Evolutionary conservation across 1,140 invertebrate genomes (phyloP).

Genomic region (Scylla paramamosain): DNA sequence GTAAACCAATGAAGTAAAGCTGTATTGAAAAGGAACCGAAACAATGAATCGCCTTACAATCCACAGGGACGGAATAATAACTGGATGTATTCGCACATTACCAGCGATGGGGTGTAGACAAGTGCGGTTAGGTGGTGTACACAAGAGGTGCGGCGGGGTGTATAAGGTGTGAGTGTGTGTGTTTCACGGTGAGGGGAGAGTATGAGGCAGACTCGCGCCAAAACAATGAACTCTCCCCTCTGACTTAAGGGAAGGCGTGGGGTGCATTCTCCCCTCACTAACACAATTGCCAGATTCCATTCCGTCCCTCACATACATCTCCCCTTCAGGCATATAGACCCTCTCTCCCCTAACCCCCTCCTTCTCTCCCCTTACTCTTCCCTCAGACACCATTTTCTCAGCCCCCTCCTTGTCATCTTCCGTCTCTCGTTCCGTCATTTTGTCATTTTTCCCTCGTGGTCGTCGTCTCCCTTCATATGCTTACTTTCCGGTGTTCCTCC

Average conservation of each 20-base stretch:
- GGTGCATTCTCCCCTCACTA: background rate
- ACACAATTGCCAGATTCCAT: background rate
- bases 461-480: background rate
- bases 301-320: background rate
- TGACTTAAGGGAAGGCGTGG: background rate
- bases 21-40: too few relatives aligned
- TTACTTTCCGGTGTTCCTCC: background rate
- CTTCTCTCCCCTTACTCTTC: background rate
- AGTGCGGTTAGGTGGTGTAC: too few relatives aligned
- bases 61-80: too few relatives aligned
- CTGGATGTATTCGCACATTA: too few relatives aligned
- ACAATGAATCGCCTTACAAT: too few relatives aligned
- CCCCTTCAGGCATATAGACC: background rate
- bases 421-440: background rate
- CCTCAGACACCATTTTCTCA: background rate
- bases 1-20: too few relatives aligned
- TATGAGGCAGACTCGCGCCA: background rate
- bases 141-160: too few relatives aligned
- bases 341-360: background rate
- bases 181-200: background rate
- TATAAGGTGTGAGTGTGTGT: too few relatives aligned
- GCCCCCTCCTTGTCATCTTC: background rate
- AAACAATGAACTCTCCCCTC: constrained; percentile 12
- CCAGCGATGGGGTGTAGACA: too few relatives aligned
- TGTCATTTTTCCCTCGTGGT: background rate